Conservation (phyloP, 2,888 invertebrate genomes). For the Bursaphelenchus okinawaensis region DNA sequence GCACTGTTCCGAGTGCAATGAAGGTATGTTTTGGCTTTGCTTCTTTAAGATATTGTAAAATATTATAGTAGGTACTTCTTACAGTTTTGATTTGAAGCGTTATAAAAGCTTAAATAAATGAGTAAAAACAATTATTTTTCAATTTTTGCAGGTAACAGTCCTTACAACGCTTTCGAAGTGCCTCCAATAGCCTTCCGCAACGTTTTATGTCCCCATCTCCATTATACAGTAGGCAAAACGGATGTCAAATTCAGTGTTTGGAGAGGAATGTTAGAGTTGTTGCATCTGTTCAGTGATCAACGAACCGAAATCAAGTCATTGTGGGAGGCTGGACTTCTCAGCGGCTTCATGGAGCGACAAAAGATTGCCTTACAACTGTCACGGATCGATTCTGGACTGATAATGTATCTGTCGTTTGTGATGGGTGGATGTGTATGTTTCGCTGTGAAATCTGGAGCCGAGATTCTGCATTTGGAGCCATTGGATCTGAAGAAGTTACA, state of each 20-base stretch:
- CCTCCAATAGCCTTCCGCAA: conserved; percentile 34
- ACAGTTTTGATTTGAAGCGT: background rate
- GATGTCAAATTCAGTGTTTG: conserved; percentile 41
- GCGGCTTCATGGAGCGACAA: conserved; percentile 32
- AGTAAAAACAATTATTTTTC: background rate
- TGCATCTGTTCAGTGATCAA: conserved; percentile 33
- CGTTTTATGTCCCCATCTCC: conserved; percentile 36
- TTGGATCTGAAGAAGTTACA: conserved; percentile 29
- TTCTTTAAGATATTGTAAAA: too few species aligned
- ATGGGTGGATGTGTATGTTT: conserved; percentile 37
- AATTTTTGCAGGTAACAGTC: background rate
- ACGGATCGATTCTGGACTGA: conserved; percentile 28
- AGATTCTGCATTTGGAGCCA: conserved; percentile 35
- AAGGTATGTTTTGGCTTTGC: conserved; percentile 5
- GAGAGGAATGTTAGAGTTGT: conserved; percentile 37
- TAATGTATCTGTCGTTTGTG: conserved; percentile 36
- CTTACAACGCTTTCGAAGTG: background rate
- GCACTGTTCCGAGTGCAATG: conserved; percentile 32
- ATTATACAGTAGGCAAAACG: conserved; percentile 33
- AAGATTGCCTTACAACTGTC: conserved; percentile 10
- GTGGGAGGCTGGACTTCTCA: conserved; percentile 32
- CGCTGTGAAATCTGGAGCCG: conserved; percentile 30
- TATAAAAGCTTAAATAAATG: background rate
- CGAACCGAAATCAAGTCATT: conserved; percentile 27
- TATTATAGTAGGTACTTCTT: too few species aligned